Percentiles rank a stretch among this genome's conserved stretches.
These are phyloP conservation scores for Epinephelus malabaricus DNA, from an alignment of 2,797 vertebrate genomes.

Conservation along the genomic window DNA sequence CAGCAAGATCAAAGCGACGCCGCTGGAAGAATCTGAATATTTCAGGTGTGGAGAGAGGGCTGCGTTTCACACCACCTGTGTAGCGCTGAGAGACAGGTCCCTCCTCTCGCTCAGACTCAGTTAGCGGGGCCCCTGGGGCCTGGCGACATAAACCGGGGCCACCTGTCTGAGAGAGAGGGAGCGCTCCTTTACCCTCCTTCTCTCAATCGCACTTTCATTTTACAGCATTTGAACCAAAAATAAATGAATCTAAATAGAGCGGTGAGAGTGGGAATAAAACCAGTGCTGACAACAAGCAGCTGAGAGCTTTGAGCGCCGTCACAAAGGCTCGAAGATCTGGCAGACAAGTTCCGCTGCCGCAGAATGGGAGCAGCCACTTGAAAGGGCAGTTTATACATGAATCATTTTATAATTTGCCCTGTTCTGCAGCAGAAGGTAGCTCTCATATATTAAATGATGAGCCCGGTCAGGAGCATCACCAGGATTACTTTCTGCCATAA, in stretches of 20 bases:
- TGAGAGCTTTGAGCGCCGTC: constrained; percentile 68
- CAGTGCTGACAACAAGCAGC: constrained; percentile 75
- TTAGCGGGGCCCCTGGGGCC: constrained; percentile 83
- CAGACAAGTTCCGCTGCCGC: constrained; percentile 49
- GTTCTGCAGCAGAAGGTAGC: constrained; percentile 54
- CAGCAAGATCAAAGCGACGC: constrained; percentile 87
- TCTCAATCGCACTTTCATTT: constrained; percentile 73
- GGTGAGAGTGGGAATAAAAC: constrained; percentile 86
- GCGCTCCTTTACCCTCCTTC: constrained; percentile 76
- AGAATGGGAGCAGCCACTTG: constrained; percentile 67
- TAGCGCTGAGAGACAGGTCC: constrained; percentile 80
- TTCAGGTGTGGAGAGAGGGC: constrained; percentile 87
- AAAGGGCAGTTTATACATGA: constrained; percentile 79
- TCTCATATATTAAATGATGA: constrained; percentile 56
- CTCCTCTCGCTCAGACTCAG: constrained; percentile 81
- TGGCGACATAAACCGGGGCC: constrained; percentile 83
- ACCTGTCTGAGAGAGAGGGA: constrained; percentile 85
- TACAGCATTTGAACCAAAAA: constrained; percentile 87
- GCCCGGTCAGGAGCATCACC: constrained; percentile 54
- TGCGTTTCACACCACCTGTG: constrained; percentile 87
- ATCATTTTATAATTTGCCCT: constrained; percentile 61
- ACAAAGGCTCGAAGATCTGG: constrained; percentile 72
- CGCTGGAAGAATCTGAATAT: constrained; percentile 88
- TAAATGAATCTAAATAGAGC: constrained; percentile 89
- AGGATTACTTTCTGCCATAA: constrained; percentile 56